Evolutionary conservation across 2,888 invertebrate genomes (phyloP), one percentile per base, ranked within the genome.

Genomic region (Agonopterix subpropinquella): DNA sequence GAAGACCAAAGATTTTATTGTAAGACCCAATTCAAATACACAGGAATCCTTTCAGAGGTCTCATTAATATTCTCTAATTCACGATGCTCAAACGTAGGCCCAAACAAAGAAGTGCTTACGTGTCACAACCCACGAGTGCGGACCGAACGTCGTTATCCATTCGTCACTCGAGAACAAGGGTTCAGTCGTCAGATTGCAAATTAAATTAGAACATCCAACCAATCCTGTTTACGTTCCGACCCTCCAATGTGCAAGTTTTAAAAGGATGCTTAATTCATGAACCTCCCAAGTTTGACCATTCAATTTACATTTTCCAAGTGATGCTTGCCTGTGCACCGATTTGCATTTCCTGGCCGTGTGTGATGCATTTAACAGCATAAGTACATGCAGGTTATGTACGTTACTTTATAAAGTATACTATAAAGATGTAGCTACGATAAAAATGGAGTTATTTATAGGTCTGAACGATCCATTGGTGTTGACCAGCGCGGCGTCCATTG

Each of bases 261-360:
- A 72, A 70, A 69, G 69, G 61, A 80, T 82, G 77, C 75, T 76
- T 84, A 80, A 84, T 84, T 81, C 83, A 85, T 83, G 83, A 82
- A 76, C 76, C 76, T 75, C 63, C 69, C 61, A 72, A 72, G 74
- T 80, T 77, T 77, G 81, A 78, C 84, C 82, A 73, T 79, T 77
- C 73, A 75, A 84, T 85, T 84, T 80, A 73, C 82, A 85, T 84
- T 81, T 81, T 75, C 71, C 69, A 75, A 80, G 71, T 75, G 70
- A 74, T 78, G 71, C 73, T 67, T 60, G 66, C 59, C 66, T 62
- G 61, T 70, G 62, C 68, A 66, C 58, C 57, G 56, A 78, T 84
- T 83, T 82, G 78, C 81, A 82, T 84, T 73, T 69, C 59, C 67
- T 64, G 64, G 62, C 63, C 70, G 64, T 71, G 64, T 72, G 68